phyloP scores from a whole-genome alignment of 2,113 vertebrate species.

The chimpanzee (Pan troglodytes) region NHGRI_mPanTro3-v2.1_pri NC_072404.2:122006501-122007000 shows the following conservation, averaged over 20 bases:
- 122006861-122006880: not conserved
- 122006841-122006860: not conserved
- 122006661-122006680: not conserved
- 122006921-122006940: not conserved
- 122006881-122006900: not conserved
- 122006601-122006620: not conserved
- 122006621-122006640: not conserved
- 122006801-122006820: not conserved
- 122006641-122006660: not conserved
- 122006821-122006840: not conserved
- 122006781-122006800: not conserved
- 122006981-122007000: not conserved
- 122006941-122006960: not conserved
- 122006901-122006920: conserved; percentile 15
- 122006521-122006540: not conserved
- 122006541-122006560: not conserved
- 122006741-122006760: not conserved
- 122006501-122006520: not conserved
- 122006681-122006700: not conserved
- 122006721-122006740: not conserved
- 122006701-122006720: not conserved
- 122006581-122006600: not conserved
- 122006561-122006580: not conserved
- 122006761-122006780: not conserved
- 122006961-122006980: not conserved